Percentiles rank a stretch among this genome's conserved stretches.
These are phyloP conservation scores for Podarcis muralis DNA, from an alignment of 2,113 vertebrate species.

Conservation along the genomic window DNA sequence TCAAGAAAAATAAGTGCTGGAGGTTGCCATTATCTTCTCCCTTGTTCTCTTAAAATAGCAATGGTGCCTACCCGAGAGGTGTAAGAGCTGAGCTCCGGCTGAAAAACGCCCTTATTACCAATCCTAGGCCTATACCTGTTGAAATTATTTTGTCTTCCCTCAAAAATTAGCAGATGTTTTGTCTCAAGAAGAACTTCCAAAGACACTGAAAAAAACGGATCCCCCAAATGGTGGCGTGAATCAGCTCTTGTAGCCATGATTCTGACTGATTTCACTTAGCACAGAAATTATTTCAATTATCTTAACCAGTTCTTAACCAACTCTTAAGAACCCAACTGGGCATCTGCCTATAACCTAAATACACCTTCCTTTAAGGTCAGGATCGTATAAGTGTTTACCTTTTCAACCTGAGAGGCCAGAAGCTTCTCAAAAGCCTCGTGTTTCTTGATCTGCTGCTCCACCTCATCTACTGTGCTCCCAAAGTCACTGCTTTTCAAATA, in stretches of 20 bases:
- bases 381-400: constrained; percentile 74
- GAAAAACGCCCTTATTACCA: too few relatives aligned
- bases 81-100: too few relatives aligned
- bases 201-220: neutral
- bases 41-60: too few relatives aligned
- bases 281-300: neutral
- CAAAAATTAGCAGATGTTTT: neutral
- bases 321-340: neutral
- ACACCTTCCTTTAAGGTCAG: neutral
- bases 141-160: neutral
- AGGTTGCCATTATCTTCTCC: too few relatives aligned
- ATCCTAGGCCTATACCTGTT: too few relatives aligned
- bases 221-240: neutral
- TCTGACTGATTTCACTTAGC: constrained; percentile 18
- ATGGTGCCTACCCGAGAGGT: too few relatives aligned
- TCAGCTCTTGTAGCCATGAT: neutral
- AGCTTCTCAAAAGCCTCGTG: constrained; percentile 90
- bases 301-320: constrained; percentile 16
- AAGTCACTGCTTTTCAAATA: constrained; percentile 82
- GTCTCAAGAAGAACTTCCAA: neutral
- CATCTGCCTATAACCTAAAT: neutral
- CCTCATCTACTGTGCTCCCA: constrained; percentile 82
- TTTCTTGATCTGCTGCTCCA: constrained; percentile 82
- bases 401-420: constrained; percentile 86
- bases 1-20: too few relatives aligned